These are phyloP conservation scores for Penaeus monodon DNA, from an alignment of 2,888 invertebrate species.

Conservation along the genomic window DNA sequence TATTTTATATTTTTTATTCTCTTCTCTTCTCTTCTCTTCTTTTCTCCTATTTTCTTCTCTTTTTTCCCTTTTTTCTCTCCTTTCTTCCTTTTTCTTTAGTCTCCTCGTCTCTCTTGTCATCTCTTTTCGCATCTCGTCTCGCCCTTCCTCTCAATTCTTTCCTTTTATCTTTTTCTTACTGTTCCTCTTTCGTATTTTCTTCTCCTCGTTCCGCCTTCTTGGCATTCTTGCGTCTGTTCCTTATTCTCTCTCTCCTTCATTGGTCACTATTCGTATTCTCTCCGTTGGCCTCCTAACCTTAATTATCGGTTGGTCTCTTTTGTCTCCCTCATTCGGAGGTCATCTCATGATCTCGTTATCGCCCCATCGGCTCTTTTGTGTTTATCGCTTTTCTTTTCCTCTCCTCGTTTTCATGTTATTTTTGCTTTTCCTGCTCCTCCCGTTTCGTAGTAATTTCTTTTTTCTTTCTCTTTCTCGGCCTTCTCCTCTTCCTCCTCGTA, in stretches of 20 bases:
- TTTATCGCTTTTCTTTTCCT: too few species aligned
- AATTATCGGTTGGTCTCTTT: too few species aligned
- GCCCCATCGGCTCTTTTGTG: neutral
- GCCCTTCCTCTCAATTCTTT: too few species aligned
- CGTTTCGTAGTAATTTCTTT: too few species aligned
- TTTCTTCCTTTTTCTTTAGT: neutral
- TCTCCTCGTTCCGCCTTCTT: too few species aligned
- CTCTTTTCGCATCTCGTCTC: neutral
- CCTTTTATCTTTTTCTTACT: slow-evolving; percentile 18
- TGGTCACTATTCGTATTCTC: too few species aligned
- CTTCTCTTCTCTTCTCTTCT: neutral
- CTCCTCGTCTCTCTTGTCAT: neutral
- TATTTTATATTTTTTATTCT: neutral
- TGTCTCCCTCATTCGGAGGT: too few species aligned
- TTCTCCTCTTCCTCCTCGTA: neutral
- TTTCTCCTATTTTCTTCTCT: too few species aligned
- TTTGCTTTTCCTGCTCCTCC: too few species aligned
- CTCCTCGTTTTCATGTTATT: too few species aligned
- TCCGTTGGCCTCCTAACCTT: too few species aligned
- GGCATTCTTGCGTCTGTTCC: neutral
- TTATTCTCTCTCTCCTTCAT: neutral
- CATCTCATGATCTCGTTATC: neutral
- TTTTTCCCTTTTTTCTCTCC: neutral
- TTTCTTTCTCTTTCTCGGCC: neutral
- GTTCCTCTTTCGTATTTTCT: neutral